phyloP scores from a whole-genome alignment of 2,888 invertebrate species.

The Terebella lapidaria region DNA sequence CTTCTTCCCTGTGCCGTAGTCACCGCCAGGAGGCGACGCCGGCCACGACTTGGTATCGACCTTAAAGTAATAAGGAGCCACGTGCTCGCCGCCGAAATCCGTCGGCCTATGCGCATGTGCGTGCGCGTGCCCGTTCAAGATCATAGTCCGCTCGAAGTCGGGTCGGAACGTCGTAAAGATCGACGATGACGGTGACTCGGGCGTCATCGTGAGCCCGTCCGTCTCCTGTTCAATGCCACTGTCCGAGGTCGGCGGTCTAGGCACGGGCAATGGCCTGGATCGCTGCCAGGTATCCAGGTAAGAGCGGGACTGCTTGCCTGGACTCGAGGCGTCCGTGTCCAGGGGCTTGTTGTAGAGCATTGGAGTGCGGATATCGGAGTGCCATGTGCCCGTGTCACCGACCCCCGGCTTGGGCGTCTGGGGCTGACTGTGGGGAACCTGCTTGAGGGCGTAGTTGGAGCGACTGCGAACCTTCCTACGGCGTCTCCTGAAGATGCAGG shows the following conservation, averaged over 20 bases:
- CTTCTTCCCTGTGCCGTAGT: not conserved
- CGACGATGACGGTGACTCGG: not conserved
- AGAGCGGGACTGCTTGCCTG: not conserved
- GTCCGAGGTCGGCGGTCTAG: conserved; percentile 1
- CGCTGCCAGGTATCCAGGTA: conserved; percentile 6
- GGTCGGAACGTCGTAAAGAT: not conserved
- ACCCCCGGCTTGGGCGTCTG: not conserved
- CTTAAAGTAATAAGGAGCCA: not conserved
- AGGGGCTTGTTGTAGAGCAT: conserved; percentile 16
- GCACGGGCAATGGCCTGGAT: conserved; percentile 10
- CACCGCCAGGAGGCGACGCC: not conserved
- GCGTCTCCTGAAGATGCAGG: conserved; percentile 18
- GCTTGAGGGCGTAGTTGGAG: conserved; percentile 21
- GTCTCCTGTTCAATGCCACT: conserved; percentile 1
- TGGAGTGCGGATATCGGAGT: conserved; percentile 13
- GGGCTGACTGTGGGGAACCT: conserved; percentile 6
- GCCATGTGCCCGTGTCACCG: conserved; percentile 2
- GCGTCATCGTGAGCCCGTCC: conserved; percentile 1
- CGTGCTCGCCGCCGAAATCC: not conserved
- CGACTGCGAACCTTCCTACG: conserved; percentile 20
- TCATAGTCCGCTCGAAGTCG: not conserved
- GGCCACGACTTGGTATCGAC: too few relatives aligned
- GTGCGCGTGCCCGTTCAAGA: not conserved
- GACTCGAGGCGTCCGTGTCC: not conserved
- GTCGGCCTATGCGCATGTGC: not conserved